These are phyloP conservation scores for Hemitrygon akajei DNA, from an alignment of 2,797 vertebrate genomes.

Conservation along the genomic window DNA sequence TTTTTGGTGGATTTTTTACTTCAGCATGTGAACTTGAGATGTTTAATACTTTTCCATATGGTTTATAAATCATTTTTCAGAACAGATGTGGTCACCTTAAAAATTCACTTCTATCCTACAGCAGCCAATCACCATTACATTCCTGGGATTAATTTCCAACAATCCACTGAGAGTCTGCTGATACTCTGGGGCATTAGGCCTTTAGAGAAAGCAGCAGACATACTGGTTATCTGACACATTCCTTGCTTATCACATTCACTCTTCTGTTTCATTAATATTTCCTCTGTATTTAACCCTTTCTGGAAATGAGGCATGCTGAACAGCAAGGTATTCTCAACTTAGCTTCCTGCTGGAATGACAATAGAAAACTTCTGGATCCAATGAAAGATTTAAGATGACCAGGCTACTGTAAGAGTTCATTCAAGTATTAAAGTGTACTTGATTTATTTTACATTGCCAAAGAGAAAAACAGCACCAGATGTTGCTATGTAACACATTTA, in stretches of 20 bases:
- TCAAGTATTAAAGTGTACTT: neutral
- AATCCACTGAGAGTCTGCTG: neutral
- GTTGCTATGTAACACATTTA: neutral
- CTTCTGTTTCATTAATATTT: slow-evolving; percentile 10
- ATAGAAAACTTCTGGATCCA: too few relatives aligned
- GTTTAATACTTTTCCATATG: neutral
- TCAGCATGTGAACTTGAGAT: neutral
- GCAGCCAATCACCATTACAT: neutral
- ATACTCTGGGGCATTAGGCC: neutral
- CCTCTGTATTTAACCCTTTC: neutral
- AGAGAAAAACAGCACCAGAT: neutral
- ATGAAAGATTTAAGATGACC: neutral
- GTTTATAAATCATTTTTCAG: neutral
- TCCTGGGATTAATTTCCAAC: neutral
- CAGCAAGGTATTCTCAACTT: neutral
- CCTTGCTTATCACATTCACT: neutral
- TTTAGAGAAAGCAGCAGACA: neutral
- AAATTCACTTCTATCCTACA: slow-evolving; percentile 6
- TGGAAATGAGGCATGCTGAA: neutral
- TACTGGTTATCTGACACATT: neutral
- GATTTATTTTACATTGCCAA: neutral
- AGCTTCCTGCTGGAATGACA: neutral
- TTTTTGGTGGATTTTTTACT: neutral
- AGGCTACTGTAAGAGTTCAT: neutral
- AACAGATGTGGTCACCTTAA: neutral